Evolutionary conservation across 2,797 vertebrate genomes (phyloP), one percentile per base, ranked within the genome.

Genomic region (Rhinophrynus dorsalis): DNA sequence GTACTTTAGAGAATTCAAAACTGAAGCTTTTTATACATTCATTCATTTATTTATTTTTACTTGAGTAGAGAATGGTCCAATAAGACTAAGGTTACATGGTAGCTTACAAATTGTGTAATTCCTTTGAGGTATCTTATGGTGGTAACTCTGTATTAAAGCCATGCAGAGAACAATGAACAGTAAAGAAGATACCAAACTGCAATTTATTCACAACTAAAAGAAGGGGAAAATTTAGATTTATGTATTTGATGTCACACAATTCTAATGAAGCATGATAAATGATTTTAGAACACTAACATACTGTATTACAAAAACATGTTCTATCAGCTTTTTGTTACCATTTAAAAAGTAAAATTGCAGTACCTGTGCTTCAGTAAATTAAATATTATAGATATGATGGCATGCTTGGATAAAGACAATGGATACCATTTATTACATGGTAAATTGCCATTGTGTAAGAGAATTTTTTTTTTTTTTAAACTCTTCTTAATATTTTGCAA

Each of bases 151-250:
- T 29, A 52, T 21, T 10, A 44, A 42, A 54, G 24, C 10, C 38
- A 23, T 42, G 38, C 17, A n/a, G 47, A 54, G 62, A 6, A 64
- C 33, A 40, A 52, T 64, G 33, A 63, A 51, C 26, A 27, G 20
- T 13, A 32, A 50, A 30, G 33, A 47, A 48, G 11, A 50, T 62
- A 23, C 32, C 6, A 20, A 17, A 33, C 11, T 12, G 20, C 21
- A 37, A 27, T n/a, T 24, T 48, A 48, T 29, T 62, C 8, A 24
- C 5, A 11, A 48, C 33, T 26, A 35, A 12, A 45, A 24, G 30
- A 5, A 18, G 23, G 13, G 20, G 20, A 13, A 47, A 24, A 26
- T 6, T 5, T 1, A 3, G 29, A 5, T 32, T 15, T 24, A 26
- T 21, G 13, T 12, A 13, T 58, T 58, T 40, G 13, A 15, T 40